Conservation (phyloP, 2,797 vertebrate species). For the Podarcis siculus region DNA sequence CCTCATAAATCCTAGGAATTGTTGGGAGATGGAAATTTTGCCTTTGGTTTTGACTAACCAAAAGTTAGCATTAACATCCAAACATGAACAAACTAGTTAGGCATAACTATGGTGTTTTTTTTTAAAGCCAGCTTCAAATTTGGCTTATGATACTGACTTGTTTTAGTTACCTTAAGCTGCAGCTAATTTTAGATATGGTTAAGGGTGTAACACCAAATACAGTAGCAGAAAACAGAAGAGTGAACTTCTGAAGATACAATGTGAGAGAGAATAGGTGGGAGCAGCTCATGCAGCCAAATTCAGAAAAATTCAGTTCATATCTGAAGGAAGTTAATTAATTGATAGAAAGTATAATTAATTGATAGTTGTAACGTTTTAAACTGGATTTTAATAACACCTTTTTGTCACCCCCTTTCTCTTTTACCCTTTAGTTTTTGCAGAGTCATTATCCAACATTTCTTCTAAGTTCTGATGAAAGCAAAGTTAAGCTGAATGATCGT, state of each 20-base stretch:
- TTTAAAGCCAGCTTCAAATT: background rate
- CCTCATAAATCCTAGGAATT: background rate
- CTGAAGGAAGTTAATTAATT: background rate
- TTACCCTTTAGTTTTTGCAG: constrained; percentile 87
- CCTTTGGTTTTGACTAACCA: background rate
- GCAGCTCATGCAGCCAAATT: background rate
- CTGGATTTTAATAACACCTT: background rate
- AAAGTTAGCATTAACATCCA: background rate
- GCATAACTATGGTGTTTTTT: background rate
- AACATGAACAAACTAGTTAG: background rate
- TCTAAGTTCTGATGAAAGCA: constrained; percentile 82
- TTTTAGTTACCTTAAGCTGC: background rate
- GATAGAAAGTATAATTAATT: background rate
- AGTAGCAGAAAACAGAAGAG: background rate
- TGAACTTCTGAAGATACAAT: background rate
- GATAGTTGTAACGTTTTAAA: background rate
- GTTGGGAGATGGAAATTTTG: background rate
- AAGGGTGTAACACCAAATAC: background rate
- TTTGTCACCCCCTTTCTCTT: background rate
- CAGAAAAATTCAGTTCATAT: no score
- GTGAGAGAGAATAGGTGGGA: background rate
- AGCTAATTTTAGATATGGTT: background rate
- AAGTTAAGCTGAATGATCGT: constrained; percentile 81
- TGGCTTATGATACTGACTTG: background rate
- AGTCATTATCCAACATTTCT: constrained; percentile 87